These are phyloP conservation scores for Leptoteleia sp. DNA, from an alignment of 1,140 invertebrate species.

Conservation along the genomic window DNA sequence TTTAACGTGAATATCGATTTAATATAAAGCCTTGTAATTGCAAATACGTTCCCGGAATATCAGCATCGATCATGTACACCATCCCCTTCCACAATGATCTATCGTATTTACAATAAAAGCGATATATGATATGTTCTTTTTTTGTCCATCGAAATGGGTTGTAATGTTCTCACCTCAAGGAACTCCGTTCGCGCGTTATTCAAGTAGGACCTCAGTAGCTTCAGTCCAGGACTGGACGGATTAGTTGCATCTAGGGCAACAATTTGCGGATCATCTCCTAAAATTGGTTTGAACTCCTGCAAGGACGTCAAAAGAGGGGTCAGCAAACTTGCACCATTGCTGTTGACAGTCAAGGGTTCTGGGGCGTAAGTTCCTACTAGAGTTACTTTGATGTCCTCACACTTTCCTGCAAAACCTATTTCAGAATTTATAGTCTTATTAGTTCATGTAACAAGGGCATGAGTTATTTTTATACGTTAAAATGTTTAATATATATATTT, in stretches of 20 bases:
- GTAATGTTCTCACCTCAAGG: constrained; percentile 76
- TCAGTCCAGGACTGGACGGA: constrained; percentile 80
- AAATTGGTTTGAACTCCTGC: constrained; percentile 76
- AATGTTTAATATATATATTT: no score
- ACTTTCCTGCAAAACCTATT: constrained; percentile 79
- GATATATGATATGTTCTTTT: constrained; percentile 44
- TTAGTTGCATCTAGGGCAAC: constrained; percentile 79
- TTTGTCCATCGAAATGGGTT: constrained; percentile 14
- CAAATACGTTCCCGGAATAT: constrained; percentile 67
- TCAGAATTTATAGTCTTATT: no score
- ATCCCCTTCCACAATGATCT: constrained; percentile 39
- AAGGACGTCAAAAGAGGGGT: constrained; percentile 76
- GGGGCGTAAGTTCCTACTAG: constrained; percentile 79
- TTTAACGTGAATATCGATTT: constrained; percentile 43
- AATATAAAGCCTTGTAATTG: constrained; percentile 63
- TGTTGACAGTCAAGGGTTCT: constrained; percentile 75
- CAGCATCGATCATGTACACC: constrained; percentile 57
- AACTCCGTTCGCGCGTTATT: constrained; percentile 76
- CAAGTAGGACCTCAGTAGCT: constrained; percentile 77
- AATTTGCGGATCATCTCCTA: constrained; percentile 77
- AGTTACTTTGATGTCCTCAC: constrained; percentile 77
- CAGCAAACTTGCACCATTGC: constrained; percentile 74
- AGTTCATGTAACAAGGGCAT: no score
- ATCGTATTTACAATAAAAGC: constrained; percentile 64
- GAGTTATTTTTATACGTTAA: constrained; percentile 5